Evolutionary conservation across 2,888 invertebrate genomes (phyloP).

Genomic region (Pollenia angustigena): DNA sequence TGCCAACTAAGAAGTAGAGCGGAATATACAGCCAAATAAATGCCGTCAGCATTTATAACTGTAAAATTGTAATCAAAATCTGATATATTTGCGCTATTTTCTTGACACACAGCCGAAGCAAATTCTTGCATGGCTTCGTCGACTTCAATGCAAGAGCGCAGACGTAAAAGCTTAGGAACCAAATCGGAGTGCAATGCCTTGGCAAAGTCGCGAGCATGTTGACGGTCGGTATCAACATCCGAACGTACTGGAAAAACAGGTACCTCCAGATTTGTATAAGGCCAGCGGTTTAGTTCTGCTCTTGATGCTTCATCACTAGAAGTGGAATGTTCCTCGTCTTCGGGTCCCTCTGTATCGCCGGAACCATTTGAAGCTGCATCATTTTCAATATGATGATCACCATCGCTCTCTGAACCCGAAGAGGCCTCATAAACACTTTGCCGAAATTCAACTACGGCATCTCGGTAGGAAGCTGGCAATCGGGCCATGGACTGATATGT

Average conservation of each 20-base stretch:
- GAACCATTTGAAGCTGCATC: conserved; percentile 91
- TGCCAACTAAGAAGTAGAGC: conserved; percentile 92
- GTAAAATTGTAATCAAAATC: conserved; percentile 86
- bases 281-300: conserved; percentile 83
- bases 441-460: conserved; percentile 88
- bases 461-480: conserved; percentile 92
- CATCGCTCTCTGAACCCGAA: conserved; percentile 87
- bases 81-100: conserved; percentile 85
- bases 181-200: conserved; percentile 90
- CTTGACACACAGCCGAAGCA: conserved; percentile 95
- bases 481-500: conserved; percentile 94
- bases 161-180: conserved; percentile 90
- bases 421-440: conserved; percentile 87
- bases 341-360: conserved; percentile 89
- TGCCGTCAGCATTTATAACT: conserved; percentile 96
- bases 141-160: conserved; percentile 93
- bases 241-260: conserved; percentile 83
- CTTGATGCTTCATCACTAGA: conserved; percentile 84
- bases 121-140: conserved; percentile 96
- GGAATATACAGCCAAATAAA: conserved; percentile 95
- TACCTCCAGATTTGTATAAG: conserved; percentile 83
- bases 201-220: conserved; percentile 93
- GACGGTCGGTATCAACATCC: conserved; percentile 93
- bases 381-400: conserved; percentile 88
- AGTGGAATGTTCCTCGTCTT: conserved; percentile 86